These are phyloP conservation scores for Phorcus lineatus DNA, from an alignment of 2,888 invertebrate species.

Conservation along the genomic window DNA sequence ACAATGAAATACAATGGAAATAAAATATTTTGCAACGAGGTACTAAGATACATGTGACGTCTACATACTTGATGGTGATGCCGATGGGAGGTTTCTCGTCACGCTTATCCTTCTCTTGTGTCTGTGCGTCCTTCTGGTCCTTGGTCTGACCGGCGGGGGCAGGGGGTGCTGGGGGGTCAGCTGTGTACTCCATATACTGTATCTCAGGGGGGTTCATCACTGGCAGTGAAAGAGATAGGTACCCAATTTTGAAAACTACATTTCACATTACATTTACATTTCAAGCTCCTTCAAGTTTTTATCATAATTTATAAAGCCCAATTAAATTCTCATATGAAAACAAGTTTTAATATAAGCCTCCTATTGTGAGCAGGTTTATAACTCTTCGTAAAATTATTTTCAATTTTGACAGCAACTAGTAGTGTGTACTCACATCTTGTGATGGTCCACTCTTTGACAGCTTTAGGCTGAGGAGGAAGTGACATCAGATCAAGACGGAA, in stretches of 20 bases:
- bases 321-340: too few relatives aligned
- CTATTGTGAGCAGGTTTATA: too few relatives aligned
- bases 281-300: too few relatives aligned
- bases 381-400: too few relatives aligned
- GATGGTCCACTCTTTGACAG: constrained; percentile 69
- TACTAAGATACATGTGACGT: not conserved
- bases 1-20: too few relatives aligned
- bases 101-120: constrained; percentile 56
- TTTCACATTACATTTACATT: too few relatives aligned
- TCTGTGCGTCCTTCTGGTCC: constrained; percentile 46
- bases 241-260: too few relatives aligned
- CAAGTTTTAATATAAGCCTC: too few relatives aligned
- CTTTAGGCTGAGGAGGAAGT: constrained; percentile 75
- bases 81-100: constrained; percentile 70
- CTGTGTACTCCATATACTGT: constrained; percentile 63
- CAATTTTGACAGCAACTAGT: too few relatives aligned
- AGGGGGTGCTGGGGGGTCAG: constrained; percentile 54
- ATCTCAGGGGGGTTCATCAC: constrained; percentile 70
- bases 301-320: too few relatives aligned
- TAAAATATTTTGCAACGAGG: not conserved
- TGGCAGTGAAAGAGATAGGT: constrained; percentile 38
- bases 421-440: constrained; percentile 62
- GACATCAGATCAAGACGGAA: constrained; percentile 71
- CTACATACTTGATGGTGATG: constrained; percentile 65
- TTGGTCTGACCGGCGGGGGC: constrained; percentile 45